phyloP scores from a whole-genome alignment of 30 jellyfish, hydroid and myxozoan genomes.

The Clytia hemisphaerica region DNA sequence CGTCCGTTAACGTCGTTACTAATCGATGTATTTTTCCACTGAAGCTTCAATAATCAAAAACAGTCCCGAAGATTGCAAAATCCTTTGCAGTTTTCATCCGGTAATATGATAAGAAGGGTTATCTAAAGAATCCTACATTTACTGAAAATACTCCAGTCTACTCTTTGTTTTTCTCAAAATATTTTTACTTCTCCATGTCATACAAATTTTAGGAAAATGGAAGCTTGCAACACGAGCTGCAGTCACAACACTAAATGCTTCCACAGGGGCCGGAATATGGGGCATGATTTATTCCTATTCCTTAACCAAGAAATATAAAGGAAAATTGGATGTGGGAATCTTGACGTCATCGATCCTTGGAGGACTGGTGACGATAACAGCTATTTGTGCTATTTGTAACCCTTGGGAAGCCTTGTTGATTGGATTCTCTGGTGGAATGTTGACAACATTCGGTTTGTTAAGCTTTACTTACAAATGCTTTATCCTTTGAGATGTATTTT shows the following conservation, averaged over 20 bases:
- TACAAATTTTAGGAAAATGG: conserved; percentile 91
- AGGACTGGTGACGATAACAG: conserved; percentile 76
- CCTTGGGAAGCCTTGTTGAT: conserved; percentile 80
- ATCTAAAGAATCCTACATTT: too few relatives aligned
- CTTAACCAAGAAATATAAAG: conserved; percentile 38
- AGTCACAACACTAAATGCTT: conserved; percentile 61
- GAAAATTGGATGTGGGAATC: conserved; percentile 43
- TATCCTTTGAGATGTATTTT: too few relatives aligned
- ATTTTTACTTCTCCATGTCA: too few relatives aligned
- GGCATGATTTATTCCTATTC: conserved; percentile 55
- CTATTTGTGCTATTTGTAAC: conserved; percentile 59
- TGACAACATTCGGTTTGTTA: conserved; percentile 52
- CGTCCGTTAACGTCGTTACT: too few relatives aligned
- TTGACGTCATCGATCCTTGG: conserved; percentile 63
- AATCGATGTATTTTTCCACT: too few relatives aligned
- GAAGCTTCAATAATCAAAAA: too few relatives aligned
- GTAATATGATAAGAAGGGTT: too few relatives aligned
- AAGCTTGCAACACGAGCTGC: conserved; percentile 81
- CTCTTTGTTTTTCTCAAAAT: too few relatives aligned
- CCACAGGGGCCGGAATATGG: conserved; percentile 71
- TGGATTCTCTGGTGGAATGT: conserved; percentile 56
- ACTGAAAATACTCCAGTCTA: too few relatives aligned
- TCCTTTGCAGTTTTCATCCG: too few relatives aligned
- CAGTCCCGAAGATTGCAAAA: too few relatives aligned
- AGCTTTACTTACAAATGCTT: too few relatives aligned